phyloP scores from a whole-genome alignment of 2,797 vertebrate genomes.

The Zonotrichia albicollis region DNA sequence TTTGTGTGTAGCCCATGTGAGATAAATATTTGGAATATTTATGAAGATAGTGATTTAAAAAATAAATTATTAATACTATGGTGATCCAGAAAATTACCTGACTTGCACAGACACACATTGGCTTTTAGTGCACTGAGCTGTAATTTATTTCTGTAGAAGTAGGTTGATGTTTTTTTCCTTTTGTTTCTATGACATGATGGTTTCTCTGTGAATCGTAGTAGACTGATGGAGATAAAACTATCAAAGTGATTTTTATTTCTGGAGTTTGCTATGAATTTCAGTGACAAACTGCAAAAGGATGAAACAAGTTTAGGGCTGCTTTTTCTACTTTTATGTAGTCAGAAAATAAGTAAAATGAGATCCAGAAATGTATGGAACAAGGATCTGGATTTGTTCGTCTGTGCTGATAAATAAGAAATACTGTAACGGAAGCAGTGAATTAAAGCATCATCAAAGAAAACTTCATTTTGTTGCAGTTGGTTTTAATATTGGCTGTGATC shows the following conservation, averaged over 20 bases:
- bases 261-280: neutral
- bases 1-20: neutral
- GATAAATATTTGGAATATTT: neutral
- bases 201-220: neutral
- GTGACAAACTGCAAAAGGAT: neutral
- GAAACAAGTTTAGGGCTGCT: neutral
- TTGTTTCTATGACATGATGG: neutral
- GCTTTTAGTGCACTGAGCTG: neutral
- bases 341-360: neutral
- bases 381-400: neutral
- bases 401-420: neutral
- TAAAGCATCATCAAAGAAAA: neutral
- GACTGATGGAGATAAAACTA: neutral
- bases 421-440: neutral
- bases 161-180: neutral
- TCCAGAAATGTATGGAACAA: neutral
- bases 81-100: neutral
- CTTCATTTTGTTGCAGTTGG: neutral
- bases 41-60: neutral
- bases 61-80: neutral
- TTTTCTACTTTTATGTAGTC: neutral
- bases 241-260: neutral
- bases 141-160: neutral
- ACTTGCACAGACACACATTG: neutral
- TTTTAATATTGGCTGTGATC: neutral